These are phyloP conservation scores for Heliconius ethilla DNA, from an alignment of 2,888 invertebrate species.

Conservation along the genomic window DNA sequence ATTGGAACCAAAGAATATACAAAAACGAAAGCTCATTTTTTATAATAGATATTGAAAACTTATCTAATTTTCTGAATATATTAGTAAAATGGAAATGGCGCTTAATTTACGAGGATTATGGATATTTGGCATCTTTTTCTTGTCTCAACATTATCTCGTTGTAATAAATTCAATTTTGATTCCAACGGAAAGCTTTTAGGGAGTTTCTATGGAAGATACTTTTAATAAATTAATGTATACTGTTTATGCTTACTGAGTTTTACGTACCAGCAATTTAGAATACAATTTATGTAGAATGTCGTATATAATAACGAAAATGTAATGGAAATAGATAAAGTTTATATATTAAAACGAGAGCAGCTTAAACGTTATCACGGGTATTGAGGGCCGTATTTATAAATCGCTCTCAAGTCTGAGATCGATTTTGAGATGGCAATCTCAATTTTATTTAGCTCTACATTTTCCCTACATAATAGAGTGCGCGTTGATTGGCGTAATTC, in stretches of 20 bases:
- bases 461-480: neutral
- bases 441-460: neutral
- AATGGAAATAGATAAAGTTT: neutral
- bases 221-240: conserved; percentile 41
- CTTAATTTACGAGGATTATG: conserved; percentile 26
- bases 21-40: conserved; percentile 5
- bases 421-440: neutral
- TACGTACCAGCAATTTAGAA: neutral
- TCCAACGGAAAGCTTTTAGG: conserved; percentile 41
- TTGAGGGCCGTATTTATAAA: no score
- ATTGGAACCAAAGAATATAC: neutral
- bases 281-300: neutral
- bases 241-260: conserved; percentile 27
- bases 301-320: neutral
- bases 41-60: conserved; percentile 5
- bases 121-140: conserved; percentile 26
- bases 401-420: no score
- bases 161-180: conserved; percentile 42
- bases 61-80: conserved; percentile 20
- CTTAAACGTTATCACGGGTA: neutral
- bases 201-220: conserved; percentile 37
- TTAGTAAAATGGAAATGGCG: conserved; percentile 23
- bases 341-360: no score
- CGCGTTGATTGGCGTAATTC: no score
- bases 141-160: conserved; percentile 30